Evolutionary conservation across 2,797 vertebrate species (phyloP).

Genomic region (Sciurus vulgaris): DNA sequence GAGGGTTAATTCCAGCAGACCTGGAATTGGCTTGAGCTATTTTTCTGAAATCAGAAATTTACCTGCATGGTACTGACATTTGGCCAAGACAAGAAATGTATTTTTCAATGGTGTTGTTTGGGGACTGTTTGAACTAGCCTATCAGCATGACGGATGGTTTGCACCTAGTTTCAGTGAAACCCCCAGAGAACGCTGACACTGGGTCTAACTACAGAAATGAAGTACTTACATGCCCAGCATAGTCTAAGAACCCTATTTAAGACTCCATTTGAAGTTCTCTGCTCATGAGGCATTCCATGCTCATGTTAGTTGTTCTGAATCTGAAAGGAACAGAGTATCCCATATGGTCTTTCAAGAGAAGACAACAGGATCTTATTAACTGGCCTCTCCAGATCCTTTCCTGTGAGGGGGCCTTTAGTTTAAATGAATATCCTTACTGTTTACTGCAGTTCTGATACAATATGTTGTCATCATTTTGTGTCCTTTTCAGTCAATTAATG

Average conservation of each 20-base stretch:
- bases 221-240: not conserved
- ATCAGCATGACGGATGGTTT: not conserved
- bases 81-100: not conserved
- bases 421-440: not conserved
- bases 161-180: not conserved
- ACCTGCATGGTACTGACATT: not conserved
- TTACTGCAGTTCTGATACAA: not conserved
- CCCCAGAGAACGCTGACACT: not conserved
- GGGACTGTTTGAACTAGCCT: not conserved
- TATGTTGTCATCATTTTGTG: not conserved
- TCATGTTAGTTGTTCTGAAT: not conserved
- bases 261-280: not conserved
- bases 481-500: not conserved
- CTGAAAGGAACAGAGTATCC: not conserved
- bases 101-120: not conserved
- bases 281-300: not conserved
- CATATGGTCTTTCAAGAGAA: not conserved
- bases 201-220: not conserved
- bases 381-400: not conserved
- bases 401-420: not conserved
- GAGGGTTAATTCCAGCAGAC: not conserved
- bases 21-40: not conserved
- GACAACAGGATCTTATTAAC: not conserved
- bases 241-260: not conserved
- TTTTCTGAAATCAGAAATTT: conserved; percentile 37